A percentile compares a stretch with the other conserved stretches of the same genome.
phyloP scores from a whole-genome alignment of 2,888 invertebrate species.

The Hedya salicella region DNA sequence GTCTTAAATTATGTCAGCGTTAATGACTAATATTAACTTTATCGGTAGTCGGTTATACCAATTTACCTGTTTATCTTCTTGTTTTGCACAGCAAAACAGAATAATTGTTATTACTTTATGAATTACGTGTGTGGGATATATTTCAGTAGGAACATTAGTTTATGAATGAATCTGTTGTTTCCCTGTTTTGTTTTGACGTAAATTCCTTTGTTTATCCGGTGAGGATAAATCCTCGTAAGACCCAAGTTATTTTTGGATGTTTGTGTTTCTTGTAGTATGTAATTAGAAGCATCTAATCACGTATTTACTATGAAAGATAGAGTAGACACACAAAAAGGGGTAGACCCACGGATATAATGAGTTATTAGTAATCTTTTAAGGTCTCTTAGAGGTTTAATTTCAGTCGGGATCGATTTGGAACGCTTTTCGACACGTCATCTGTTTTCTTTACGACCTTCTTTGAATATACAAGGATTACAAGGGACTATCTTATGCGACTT shows the following conservation, averaged over 20 bases:
- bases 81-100: too few species aligned
- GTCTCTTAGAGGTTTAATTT: too few species aligned
- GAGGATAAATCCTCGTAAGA: slow-evolving; percentile 3
- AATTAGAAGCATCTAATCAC: neutral
- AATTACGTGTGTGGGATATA: slow-evolving; percentile 11
- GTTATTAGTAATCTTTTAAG: too few species aligned
- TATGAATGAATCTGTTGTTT: slow-evolving; percentile 21
- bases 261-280: neutral
- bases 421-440: too few species aligned
- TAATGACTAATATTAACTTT: neutral
- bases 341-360: too few species aligned
- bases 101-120: slow-evolving; percentile 19
- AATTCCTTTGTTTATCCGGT: neutral
- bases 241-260: neutral
- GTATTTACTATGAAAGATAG: neutral
- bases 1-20: too few species aligned
- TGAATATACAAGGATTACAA: too few species aligned
- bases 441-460: too few species aligned
- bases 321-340: neutral
- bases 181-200: neutral
- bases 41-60: too few species aligned
- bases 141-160: slow-evolving; percentile 2
- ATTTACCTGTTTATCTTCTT: slow-evolving; percentile 49
- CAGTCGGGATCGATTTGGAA: too few species aligned
- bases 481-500: too few species aligned